Base-by-base conservation (phyloP, 2,797 vertebrate genomes). In the Rhinatrema bivittatum region DNA sequence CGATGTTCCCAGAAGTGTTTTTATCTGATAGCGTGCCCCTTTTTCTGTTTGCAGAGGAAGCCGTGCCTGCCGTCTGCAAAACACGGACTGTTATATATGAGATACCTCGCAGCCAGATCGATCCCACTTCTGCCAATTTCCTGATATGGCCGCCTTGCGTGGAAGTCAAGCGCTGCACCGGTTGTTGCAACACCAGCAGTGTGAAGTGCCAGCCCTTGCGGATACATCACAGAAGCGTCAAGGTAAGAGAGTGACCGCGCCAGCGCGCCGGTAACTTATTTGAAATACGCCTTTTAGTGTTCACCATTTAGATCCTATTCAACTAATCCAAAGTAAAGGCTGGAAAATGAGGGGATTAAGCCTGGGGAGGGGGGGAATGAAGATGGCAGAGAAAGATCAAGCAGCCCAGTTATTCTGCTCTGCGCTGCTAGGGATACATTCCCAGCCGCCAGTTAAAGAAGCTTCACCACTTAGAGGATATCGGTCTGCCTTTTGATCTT, bases 91-190 rank as follows among this genome's bases (percentile, higher is more conserved):
- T 88, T 50, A 89, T 94, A 50, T 94, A 94, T 1, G 93, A 98
- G 87, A 97, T 98, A 65, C 92, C 94, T 53, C 84, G 94, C 62
- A 90, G 91, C 65, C 90, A 92, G 78, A 93, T 98, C 27, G 94
- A 98, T 60, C 73, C 93, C 64, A 91, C 92, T 5, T 89, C 94
- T 0, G 92, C 93, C 63, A 98, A 97, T 76, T 97, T 98, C 71
- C 82, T 97, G 71, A 87, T 98, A 67, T 97, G 94, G 94, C 94
- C 94, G 0, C 87, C 92, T 3, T 97, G 94, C 2, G 94, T 98
- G 42, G 94, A 98, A 79, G 90, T 98, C 74, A 88, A 77, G 20
- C 90, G 94, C 27, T 98, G 94, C 68, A 93, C 91, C 0, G 94
- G 94, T 63, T 97, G 94, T 67, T 98, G 94, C 72, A 98, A 95